Conservation (phyloP, 2,888 invertebrate species). For the Phasia obesa region DNA sequence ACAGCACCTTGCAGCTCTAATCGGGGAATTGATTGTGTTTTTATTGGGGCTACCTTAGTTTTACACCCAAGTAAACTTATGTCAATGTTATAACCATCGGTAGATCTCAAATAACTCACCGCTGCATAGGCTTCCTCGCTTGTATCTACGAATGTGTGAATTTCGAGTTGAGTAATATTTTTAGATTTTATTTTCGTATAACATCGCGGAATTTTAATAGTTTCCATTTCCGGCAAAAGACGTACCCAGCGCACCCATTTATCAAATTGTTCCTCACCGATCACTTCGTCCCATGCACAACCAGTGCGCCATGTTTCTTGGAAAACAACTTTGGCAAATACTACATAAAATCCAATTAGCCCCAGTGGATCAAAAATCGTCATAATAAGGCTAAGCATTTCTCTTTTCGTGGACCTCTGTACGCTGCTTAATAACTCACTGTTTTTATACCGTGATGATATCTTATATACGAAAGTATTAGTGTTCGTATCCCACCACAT, state of each 20-base stretch:
- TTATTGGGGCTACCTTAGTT: conserved; percentile 5
- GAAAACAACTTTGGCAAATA: conserved; percentile 56
- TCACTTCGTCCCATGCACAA: conserved; percentile 46
- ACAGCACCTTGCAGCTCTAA: conserved; percentile 5
- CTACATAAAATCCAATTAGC: conserved; percentile 38
- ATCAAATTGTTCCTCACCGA: conserved; percentile 19
- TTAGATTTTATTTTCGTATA: no score
- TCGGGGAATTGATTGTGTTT: no score
- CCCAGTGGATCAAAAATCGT: conserved; percentile 32
- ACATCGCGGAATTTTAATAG: neutral
- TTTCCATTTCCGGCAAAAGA: neutral
- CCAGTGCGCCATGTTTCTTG: conserved; percentile 65
- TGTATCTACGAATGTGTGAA: conserved; percentile 8
- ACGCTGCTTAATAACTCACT: no score
- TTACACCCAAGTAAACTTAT: conserved; percentile 8
- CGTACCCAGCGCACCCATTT: conserved; percentile 41
- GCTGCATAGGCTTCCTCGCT: no score
- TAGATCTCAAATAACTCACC: neutral
- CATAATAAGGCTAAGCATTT: no score
- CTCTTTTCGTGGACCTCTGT: no score
- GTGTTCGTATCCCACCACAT: no score
- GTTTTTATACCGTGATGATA: no score
- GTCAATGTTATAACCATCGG: neutral
- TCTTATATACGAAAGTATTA: no score
- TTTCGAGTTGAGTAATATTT: no score